Evolutionary conservation across 2,888 invertebrate species (phyloP), one percentile per base, ranked within the genome.

Genomic region (Melanchra persicariae): DNA sequence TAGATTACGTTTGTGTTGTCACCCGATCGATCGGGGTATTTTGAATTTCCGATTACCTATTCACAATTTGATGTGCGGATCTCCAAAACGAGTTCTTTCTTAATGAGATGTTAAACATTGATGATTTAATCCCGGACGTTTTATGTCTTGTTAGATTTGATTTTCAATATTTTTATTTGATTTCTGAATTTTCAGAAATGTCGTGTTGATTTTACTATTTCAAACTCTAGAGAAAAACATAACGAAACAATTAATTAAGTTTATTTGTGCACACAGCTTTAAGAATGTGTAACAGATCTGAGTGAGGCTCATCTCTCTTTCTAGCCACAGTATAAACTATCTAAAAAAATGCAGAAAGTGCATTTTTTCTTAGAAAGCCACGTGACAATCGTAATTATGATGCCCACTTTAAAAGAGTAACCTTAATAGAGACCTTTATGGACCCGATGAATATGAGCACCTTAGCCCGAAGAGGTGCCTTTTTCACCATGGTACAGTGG

Each of bases 1-100:
- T 37, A 40, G 51, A 55, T 72, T 43, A 63, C 22, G 9, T 71
- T 30, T 51, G 17, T 45, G 12, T 45, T 59, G 43, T 66, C 52
- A 54, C 64, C n/a, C n/a, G n/a, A n/a, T n/a, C n/a, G 45, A 8
- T 37, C n/a, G 12, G 65, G 59, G 24, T 55, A 67, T 64, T 61
- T 12, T 57, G 47, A 73, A 73, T 68, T 61, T 57, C 30, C 52
- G 43, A 68, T 73, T 73, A 40, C 40, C 15, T 15, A 78, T 58
- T 68, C 61, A 65, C 45, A 54, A 68, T 64, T 68, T 58, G 12
- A 47, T 60, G 12, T 9, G 43, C 12, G 55, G 26, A 49, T 61
- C 60, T 37, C 17, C 26, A 37, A 45, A 64, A 54, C n/a, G 15
- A 37, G 51, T 10, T 54, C 1, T 73, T 78, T 54, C 24, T 40